A percentile compares a stretch with the other conserved stretches of the same genome.
Conservation (phyloP, 2,888 invertebrate genomes). For the Ectobius pallidus region DNA sequence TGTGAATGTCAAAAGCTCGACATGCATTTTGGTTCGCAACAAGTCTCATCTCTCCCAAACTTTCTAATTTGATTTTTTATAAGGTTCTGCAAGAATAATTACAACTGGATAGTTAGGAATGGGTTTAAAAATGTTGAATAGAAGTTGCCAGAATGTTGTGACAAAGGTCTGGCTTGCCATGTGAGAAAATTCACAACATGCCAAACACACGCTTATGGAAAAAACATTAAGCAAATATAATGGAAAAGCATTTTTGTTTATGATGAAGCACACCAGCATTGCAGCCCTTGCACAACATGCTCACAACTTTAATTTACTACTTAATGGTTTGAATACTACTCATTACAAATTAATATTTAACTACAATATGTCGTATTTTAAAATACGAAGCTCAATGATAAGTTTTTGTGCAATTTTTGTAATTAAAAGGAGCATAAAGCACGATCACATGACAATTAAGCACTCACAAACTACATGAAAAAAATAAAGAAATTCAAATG, state of each 20-base stretch:
- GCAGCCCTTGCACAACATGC: conserved; percentile 58
- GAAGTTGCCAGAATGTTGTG: conserved; percentile 62
- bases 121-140: conserved; percentile 45
- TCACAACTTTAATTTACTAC: conserved; percentile 54
- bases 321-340: conserved; percentile 35
- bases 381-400: conserved; percentile 41
- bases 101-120: conserved; percentile 58
- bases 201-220: conserved; percentile 37
- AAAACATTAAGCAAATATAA: conserved; percentile 26
- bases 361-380: conserved; percentile 33
- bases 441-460: conserved; percentile 45
- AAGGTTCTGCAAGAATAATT: conserved; percentile 50
- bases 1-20: conserved; percentile 47
- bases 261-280: conserved; percentile 43
- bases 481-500: neutral
- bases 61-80: conserved; percentile 23
- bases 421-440: conserved; percentile 45
- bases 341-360: conserved; percentile 36
- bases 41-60: conserved; percentile 34
- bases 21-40: conserved; percentile 43
- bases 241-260: conserved; percentile 34
- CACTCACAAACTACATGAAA: conserved; percentile 38
- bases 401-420: conserved; percentile 44
- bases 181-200: conserved; percentile 33
- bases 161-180: conserved; percentile 38